phyloP scores from a whole-genome alignment of 2,888 invertebrate genomes.

The Gibbula magus region DNA sequence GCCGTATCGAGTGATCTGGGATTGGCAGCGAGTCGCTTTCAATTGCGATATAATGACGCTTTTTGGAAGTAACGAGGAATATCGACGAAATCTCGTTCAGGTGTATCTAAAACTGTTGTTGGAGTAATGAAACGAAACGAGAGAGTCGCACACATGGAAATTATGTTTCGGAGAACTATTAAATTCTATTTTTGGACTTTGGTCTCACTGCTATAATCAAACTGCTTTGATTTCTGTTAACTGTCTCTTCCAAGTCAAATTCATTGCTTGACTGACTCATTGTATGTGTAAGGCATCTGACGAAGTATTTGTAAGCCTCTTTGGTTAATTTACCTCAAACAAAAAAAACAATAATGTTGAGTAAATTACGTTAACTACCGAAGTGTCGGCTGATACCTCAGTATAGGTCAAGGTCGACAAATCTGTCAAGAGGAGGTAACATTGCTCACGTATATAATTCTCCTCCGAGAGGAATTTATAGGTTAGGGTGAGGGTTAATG shows the following conservation, averaged over 20 bases:
- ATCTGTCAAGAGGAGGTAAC: no score
- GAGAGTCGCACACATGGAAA: slow-evolving; percentile 5
- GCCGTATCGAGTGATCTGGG: background rate
- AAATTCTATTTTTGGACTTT: background rate
- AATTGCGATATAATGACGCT: slow-evolving; percentile 9
- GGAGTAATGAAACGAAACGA: slow-evolving; percentile 13
- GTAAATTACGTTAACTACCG: no score
- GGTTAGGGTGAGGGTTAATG: no score
- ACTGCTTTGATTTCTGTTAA: slow-evolving; percentile 8
- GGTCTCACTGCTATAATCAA: background rate
- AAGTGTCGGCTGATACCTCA: no score
- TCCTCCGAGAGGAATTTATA: no score
- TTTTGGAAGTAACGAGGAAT: slow-evolving; percentile 5
- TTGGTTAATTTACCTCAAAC: background rate
- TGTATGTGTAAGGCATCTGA: background rate
- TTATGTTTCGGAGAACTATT: slow-evolving; percentile 1
- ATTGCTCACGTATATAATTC: no score
- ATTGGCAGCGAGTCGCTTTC: background rate
- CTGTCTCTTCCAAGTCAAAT: background rate
- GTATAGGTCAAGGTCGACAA: no score
- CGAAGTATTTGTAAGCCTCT: background rate
- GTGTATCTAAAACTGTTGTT: slow-evolving; percentile 13
- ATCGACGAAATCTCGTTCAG: slow-evolving; percentile 11
- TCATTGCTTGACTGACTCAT: background rate
- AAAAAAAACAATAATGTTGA: background rate